Evolutionary conservation across 1,140 invertebrate genomes (phyloP).

Genomic region (Cyrtorhinus lividipennis): DNA sequence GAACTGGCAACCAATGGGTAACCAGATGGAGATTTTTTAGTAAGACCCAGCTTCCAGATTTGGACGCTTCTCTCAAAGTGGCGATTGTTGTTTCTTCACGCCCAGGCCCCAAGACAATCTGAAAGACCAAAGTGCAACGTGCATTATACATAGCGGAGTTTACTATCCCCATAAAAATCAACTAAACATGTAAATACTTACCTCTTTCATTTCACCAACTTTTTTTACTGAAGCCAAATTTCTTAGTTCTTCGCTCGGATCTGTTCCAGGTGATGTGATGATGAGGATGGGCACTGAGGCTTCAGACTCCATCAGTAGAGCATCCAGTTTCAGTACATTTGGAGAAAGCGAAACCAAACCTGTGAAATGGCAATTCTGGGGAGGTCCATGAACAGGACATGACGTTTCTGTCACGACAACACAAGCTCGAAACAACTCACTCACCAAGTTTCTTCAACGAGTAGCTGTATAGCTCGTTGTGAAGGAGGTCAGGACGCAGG

Average conservation of each 20-base stretch:
- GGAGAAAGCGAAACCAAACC: conserved; percentile 46
- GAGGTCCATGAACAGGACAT: neutral
- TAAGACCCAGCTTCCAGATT: conserved; percentile 56
- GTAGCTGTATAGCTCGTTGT: conserved; percentile 53
- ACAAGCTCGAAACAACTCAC: neutral
- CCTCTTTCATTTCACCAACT: neutral
- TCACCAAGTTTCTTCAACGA: conserved; percentile 49
- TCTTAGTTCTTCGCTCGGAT: conserved; percentile 65
- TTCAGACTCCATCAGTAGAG: conserved; percentile 41
- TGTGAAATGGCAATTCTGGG: conserved; percentile 26
- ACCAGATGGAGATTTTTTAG: conserved; percentile 83
- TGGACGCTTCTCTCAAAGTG: conserved; percentile 27
- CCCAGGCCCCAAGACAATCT: conserved; percentile 61
- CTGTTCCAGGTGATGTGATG: conserved; percentile 56
- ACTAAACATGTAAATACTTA: neutral
- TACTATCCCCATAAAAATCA: no score
- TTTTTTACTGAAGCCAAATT: conserved; percentile 36
- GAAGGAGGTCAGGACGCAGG: conserved; percentile 64
- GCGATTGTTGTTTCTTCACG: conserved; percentile 48
- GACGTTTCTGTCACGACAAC: neutral
- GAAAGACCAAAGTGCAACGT: conserved; percentile 22
- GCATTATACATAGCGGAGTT: neutral
- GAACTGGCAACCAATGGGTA: conserved; percentile 52
- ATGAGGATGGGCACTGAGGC: conserved; percentile 56
- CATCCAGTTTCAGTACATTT: conserved; percentile 41